A percentile compares a stretch with the other conserved stretches of the same genome.
Conservation (phyloP, 2,888 invertebrate genomes). For the Thereva unica region DNA sequence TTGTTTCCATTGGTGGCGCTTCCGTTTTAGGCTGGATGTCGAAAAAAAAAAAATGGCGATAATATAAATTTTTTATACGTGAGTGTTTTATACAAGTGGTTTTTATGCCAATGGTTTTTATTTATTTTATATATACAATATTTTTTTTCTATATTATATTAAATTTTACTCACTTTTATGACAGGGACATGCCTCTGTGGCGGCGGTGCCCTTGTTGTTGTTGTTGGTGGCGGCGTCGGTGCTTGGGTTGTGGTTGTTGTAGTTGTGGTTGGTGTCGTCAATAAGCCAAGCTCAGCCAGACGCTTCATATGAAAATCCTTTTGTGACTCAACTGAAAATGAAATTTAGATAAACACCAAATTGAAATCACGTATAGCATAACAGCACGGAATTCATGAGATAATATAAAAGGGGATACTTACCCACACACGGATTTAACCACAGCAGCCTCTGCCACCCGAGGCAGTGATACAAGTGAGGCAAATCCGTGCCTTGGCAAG, state of each 20-base stretch:
- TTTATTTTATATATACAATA: no score
- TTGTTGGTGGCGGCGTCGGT: constrained; percentile 57
- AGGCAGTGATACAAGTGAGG: constrained; percentile 84
- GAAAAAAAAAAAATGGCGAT: constrained; percentile 1
- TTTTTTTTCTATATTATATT: no score
- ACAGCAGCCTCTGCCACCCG: constrained; percentile 86
- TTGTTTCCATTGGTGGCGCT: constrained; percentile 56
- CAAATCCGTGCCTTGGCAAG: constrained; percentile 84
- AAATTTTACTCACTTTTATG: no score
- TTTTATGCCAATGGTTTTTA: no score
- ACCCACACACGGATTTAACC: constrained; percentile 94
- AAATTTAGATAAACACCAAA: constrained; percentile 24
- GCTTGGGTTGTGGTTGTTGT: constrained; percentile 61
- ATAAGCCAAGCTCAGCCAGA: constrained; percentile 60
- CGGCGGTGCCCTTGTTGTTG: constrained; percentile 52
- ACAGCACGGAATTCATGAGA: neutral
- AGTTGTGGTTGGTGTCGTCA: constrained; percentile 59
- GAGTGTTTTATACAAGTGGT: no score
- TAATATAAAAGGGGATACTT: constrained; percentile 56
- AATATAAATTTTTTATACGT: neutral
- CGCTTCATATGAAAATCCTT: constrained; percentile 79
- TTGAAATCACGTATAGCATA: neutral
- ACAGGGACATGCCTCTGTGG: constrained; percentile 46
- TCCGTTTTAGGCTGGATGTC: constrained; percentile 35
- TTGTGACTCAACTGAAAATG: constrained; percentile 79